Percentiles rank a stretch among this genome's conserved stretches.
phyloP scores from a whole-genome alignment of 2,888 invertebrate species.

The Sycophila texana region DNA sequence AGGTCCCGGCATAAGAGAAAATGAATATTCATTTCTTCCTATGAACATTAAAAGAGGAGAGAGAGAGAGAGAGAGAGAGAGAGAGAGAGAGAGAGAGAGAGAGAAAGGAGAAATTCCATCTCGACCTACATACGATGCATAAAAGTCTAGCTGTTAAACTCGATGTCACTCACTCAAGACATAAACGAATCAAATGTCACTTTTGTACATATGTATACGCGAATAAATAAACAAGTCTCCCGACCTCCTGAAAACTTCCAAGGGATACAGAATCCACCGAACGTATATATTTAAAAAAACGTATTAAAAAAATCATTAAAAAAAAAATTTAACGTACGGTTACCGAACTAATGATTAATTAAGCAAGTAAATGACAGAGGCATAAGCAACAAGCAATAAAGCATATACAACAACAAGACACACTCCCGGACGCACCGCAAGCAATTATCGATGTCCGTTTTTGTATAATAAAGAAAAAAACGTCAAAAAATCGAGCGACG shows the following conservation, averaged over 20 bases:
- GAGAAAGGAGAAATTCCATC: constrained; percentile 15
- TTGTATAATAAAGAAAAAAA: constrained; percentile 27
- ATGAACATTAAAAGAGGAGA: neutral
- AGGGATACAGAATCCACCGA: no score
- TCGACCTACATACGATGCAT: constrained; percentile 40
- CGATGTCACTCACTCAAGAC: constrained; percentile 43
- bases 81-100: neutral
- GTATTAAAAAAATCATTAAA: neutral
- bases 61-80: no score
- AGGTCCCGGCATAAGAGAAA: neutral
- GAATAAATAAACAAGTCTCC: constrained; percentile 13
- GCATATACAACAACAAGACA: constrained; percentile 15
- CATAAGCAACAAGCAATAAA: constrained; percentile 47
- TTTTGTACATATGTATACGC: constrained; percentile 26
- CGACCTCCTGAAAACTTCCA: neutral
- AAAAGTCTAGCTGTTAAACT: constrained; percentile 37
- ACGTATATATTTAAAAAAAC: constrained; percentile 11
- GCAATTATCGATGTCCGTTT: constrained; percentile 51
- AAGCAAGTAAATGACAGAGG: constrained; percentile 25
- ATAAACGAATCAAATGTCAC: constrained; percentile 27
- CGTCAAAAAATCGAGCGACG: neutral
- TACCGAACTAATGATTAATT: constrained; percentile 12
- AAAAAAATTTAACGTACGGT: neutral
- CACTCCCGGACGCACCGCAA: constrained; percentile 34
- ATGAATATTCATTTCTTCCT: constrained; percentile 41